Percentiles rank a stretch among this genome's conserved stretches.
Conservation (phyloP, 2,113 vertebrate species). For the Pristiophorus japonicus region DNA sequence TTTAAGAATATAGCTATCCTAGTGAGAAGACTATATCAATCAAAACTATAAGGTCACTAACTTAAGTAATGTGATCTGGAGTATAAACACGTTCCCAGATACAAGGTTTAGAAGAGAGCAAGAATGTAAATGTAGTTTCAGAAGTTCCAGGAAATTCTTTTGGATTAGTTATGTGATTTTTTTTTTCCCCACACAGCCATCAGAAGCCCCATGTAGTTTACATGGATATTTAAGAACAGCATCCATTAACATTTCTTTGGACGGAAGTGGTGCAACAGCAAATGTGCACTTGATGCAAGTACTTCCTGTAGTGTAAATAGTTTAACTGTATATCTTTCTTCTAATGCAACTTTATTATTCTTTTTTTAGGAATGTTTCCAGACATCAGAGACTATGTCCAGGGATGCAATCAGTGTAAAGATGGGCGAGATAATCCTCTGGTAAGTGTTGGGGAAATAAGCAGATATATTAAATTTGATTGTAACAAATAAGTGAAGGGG, state of each 20-base stretch:
- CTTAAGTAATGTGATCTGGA: neutral
- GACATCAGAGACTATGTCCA: constrained; percentile 65
- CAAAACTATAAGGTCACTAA: neutral
- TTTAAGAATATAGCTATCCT: neutral
- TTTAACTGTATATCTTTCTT: neutral
- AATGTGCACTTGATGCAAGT: neutral
- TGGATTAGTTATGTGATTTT: neutral
- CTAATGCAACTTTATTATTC: neutral
- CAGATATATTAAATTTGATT: neutral
- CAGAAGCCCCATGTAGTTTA: neutral
- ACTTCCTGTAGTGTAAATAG: neutral
- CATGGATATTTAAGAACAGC: neutral
- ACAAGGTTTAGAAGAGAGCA: neutral
- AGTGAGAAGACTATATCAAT: neutral
- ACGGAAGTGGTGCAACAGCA: neutral
- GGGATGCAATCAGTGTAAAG: constrained; percentile 57
- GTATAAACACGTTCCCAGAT: neutral
- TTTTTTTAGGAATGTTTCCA: constrained; percentile 62
- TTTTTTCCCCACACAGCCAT: neutral
- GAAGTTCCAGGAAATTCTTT: neutral
- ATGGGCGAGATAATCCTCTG: constrained; percentile 47
- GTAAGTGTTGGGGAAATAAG: constrained; percentile 45
- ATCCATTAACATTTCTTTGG: neutral
- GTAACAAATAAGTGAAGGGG: neutral
- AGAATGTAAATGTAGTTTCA: neutral